A percentile compares a stretch with the other conserved stretches of the same genome.
These are phyloP conservation scores for Myodes glareolus DNA, from an alignment of 2,113 vertebrate species.

Conservation along the genomic window DNA sequence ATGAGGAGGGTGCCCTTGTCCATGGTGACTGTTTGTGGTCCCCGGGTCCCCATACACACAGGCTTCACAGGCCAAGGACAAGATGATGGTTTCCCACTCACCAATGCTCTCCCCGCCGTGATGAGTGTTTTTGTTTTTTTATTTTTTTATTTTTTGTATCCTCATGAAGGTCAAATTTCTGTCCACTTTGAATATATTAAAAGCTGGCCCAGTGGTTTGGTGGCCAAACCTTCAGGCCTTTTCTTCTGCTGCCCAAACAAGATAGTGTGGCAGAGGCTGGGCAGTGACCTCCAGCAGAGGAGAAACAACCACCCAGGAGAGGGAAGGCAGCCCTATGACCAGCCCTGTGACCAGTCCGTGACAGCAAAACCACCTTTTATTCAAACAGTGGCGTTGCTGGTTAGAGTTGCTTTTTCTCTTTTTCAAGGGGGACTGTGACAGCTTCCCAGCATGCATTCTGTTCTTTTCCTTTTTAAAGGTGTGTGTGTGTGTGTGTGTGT, in stretches of 20 bases:
- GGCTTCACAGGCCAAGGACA: background rate
- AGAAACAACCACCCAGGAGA: background rate
- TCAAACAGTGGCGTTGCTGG: background rate
- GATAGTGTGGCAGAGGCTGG: background rate
- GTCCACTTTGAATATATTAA: conserved; percentile 43
- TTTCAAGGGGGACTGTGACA: background rate
- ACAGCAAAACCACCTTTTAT: background rate
- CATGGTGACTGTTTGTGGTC: background rate
- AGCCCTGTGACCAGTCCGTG: background rate
- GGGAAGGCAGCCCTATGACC: background rate
- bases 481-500: background rate
- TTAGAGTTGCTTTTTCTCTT: background rate
- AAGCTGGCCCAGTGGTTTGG: background rate
- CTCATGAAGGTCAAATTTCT: background rate
- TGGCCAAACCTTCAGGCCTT: background rate
- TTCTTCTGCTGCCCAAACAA: conserved; percentile 38
- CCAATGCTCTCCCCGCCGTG: too few species aligned
- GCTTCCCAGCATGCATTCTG: background rate
- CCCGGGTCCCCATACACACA: background rate
- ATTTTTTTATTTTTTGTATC: background rate
- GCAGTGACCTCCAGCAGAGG: background rate
- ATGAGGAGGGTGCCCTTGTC: background rate
- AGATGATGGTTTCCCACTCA: background rate
- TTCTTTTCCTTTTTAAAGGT: background rate
- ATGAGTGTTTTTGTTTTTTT: too few species aligned